phyloP scores from a whole-genome alignment of 2,797 vertebrate species.

The Trachops cirrhosus region DNA sequence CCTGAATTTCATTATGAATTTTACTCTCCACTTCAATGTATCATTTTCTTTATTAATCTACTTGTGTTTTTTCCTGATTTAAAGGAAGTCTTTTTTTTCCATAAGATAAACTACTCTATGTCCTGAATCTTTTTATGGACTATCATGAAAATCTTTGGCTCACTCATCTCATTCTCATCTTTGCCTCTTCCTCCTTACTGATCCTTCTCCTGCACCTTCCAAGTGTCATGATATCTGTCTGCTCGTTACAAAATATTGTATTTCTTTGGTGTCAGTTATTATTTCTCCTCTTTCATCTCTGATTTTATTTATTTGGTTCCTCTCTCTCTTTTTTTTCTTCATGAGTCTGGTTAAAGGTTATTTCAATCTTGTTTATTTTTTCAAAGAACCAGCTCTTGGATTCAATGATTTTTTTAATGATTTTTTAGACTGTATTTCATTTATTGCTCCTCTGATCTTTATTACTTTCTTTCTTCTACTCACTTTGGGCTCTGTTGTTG shows the following conservation, averaged over 20 bases:
- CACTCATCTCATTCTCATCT: background rate
- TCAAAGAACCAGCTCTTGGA: background rate
- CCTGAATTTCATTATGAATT: background rate
- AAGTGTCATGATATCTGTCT: background rate
- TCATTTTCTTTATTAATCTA: background rate
- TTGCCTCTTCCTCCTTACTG: background rate
- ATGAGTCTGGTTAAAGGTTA: background rate
- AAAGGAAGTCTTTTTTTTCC: background rate
- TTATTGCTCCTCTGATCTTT: background rate
- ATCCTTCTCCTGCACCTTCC: background rate
- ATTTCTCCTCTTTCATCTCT: background rate
- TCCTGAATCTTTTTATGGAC: background rate
- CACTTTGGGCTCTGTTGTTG: background rate
- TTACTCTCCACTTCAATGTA: background rate
- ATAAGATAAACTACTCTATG: background rate
- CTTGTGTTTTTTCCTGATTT: background rate
- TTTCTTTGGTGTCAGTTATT: background rate
- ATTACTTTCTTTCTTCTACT: background rate
- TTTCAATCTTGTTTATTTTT: background rate
- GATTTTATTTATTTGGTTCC: background rate
- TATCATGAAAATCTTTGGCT: background rate
- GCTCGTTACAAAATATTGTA: background rate
- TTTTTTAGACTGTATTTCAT: background rate
- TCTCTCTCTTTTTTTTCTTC: background rate
- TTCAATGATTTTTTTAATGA: background rate